Base-by-base conservation (phyloP, 1,140 invertebrate genomes). In the Nephila pilipes region DNA sequence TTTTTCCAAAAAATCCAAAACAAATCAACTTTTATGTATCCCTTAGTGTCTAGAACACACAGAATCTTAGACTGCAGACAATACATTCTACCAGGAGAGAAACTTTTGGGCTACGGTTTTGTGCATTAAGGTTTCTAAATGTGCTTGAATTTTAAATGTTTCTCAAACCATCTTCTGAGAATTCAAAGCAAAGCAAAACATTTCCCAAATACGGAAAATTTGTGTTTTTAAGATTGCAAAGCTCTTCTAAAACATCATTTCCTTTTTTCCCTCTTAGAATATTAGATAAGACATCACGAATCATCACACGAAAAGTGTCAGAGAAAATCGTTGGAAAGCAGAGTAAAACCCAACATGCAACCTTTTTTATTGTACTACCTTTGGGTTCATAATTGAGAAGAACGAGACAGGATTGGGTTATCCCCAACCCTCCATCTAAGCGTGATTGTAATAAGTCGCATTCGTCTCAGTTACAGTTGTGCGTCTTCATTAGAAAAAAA, bases 381-480 rank as follows among this genome's bases (percentile, higher is more conserved):
- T 29, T 8, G 69, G 69, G 25, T 36, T 75, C 69, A 75, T 75
- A 75, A 75, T 75, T 75, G 69, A 75, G 69, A 32, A 75, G 32
- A 32, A 29, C 69, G 29, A 75, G 69, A 75, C 69, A 75, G 16
- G 29, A 32, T 75, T 75, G 69, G 69, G 29, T 18, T 12, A 32
- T 60, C 16, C 58, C 20, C 58, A 1, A 20, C 58, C 58, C 58
- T 60, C 58, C 58, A 18, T 46, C 46, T 1, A 46, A 46, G 46
- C 69, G 29, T 75, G 69, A 75, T 75, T 75, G n/a, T 29, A 75
- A 75, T 75, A 75, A 75, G 69, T 75, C 69, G 69, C 69, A 36
- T 75, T 29, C 69, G 69, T 75, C 69, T 75, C 69, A 75, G 69
- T 75, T 75, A 75, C 69, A 75, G 69, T 75, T 32, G 69, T 75